Base-by-base conservation (phyloP, 1,140 invertebrate species). In the Gonatopus flavifemur region DNA sequence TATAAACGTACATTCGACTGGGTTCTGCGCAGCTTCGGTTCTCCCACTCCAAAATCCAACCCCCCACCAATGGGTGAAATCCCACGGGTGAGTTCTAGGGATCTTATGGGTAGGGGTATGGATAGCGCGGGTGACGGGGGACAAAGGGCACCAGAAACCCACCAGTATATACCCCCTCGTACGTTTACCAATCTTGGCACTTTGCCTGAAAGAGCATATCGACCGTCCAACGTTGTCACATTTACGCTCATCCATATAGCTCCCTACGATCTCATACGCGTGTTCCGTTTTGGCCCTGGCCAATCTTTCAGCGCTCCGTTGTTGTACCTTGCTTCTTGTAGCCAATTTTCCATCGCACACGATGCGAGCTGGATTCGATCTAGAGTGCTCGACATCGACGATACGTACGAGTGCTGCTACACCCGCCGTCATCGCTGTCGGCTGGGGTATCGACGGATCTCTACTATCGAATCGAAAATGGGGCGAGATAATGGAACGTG, bases 151-250 rank as follows among this genome's bases (percentile, higher is more conserved):
- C 62, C 68, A 72, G 66, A 71, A 73, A 72, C 64, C n/a, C 61
- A 44, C 61, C 59, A 44, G 57, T 59, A 59, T 57, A 58, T 70
- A 64, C 67, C 59, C 45, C 53, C 52, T 57, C 58, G 47, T 64
- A 61, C 70, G 62, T 74, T 74, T 72, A 67, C 71, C 74, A 78
- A 76, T 78, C 76, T 78, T 78, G 76, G 76, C 76, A 77, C 68
- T 74, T 74, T 75, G 76, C 76, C 76, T 78, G 74, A 76, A 78
- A 76, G 72, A 76, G 67, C 70, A 76, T 78, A 77, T 78, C 76
- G 76, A 78, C 74, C 76, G 72, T 69, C 67, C 76, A 55, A 64
- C 67, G 76, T 77, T 78, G 76, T 74, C 76, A 76, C 62, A 59
- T 74, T 55, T n/a, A n/a, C n/a, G n/a, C n/a, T n/a, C n/a, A n/a